Base-by-base conservation (phyloP, 2,113 vertebrate genomes). In the Ascaphus truei region DNA sequence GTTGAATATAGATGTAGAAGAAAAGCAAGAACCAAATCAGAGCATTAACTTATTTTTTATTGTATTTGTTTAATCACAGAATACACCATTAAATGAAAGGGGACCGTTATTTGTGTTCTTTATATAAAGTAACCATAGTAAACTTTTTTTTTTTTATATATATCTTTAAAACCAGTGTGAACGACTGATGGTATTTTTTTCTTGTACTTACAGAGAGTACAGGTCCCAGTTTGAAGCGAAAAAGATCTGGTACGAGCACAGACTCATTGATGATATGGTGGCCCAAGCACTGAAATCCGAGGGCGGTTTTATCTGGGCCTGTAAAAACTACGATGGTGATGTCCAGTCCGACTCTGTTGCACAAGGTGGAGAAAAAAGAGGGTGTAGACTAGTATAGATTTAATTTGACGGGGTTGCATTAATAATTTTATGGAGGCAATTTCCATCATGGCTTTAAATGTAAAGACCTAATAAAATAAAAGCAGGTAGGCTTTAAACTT, bases 241-340 rank as follows among this genome's bases (percentile, higher is more conserved):
- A 72, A 92, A 92, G 8, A 99, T 99, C 84, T 98, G 93, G 95
- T 99, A 99, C 23, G 97, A 99, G 72, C 97, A 99, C 60, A 90
- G 97, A 9, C 94, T 99, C 41, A 99, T 99, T 9, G 97, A 99
- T 34, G 97, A 99, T 79, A 99, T 99, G 97, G 97, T 99, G 82
- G 97, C 97, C 51, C 96, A 99, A 83, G 95, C 92, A 18, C 83
- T 99, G 89, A 99, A 99, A 65, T 99, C 97, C 1, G 97, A 99
- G 29, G 97, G 97, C 30, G 97, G 97, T 31, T 99, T 99, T 82
- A 95, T 99, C 65, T 99, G 96, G 97, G 96, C 96, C 72, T 99
- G 97, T 76, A 99, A 99, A 80, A 99, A 99, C 88, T 99, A 99
- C 0, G 97, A 99, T 20, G 97, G 97, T 0, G 97, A 99, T n/a